Evolutionary conservation across 1,140 invertebrate species (phyloP).

Genomic region (Arion vulgaris): DNA sequence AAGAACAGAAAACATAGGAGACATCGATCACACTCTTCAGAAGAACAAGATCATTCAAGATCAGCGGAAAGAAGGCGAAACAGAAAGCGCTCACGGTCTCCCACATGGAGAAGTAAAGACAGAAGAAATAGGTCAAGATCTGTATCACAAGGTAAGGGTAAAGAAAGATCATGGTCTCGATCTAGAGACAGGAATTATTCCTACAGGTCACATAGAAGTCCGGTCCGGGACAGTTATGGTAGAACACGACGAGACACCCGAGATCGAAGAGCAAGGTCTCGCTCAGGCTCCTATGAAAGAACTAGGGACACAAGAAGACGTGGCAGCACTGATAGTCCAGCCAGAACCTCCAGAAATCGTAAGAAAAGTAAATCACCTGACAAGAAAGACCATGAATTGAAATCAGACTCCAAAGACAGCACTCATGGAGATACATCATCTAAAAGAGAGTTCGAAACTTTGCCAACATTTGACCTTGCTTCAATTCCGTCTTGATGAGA

Average conservation of each 20-base stretch:
- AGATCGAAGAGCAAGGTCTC: conserved; percentile 1
- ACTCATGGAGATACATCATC: background rate
- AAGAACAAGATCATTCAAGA: background rate
- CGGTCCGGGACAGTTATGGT: background rate
- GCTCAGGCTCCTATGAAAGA: conserved; percentile 14
- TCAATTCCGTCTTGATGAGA: conserved; percentile 25
- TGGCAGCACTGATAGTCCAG: background rate
- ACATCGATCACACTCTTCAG: background rate
- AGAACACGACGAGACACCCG: background rate
- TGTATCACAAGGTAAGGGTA: background rate
- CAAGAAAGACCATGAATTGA: background rate
- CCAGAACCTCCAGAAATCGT: background rate
- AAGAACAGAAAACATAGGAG: background rate
- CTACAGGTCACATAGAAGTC: conserved; percentile 10
- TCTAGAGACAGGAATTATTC: conserved; percentile 7
- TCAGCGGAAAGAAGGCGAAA: background rate
- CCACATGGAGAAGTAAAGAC: background rate
- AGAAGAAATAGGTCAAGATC: conserved; percentile 29
- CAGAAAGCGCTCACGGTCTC: conserved; percentile 25
- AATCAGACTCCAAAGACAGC: background rate
- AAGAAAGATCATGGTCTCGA: conserved; percentile 12
- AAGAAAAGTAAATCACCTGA: background rate
- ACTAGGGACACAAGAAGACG: background rate
- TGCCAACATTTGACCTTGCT: background rate
- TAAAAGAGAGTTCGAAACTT: background rate